Conservation (phyloP, 2,113 vertebrate genomes). For the Crotalus helleri region DNA sequence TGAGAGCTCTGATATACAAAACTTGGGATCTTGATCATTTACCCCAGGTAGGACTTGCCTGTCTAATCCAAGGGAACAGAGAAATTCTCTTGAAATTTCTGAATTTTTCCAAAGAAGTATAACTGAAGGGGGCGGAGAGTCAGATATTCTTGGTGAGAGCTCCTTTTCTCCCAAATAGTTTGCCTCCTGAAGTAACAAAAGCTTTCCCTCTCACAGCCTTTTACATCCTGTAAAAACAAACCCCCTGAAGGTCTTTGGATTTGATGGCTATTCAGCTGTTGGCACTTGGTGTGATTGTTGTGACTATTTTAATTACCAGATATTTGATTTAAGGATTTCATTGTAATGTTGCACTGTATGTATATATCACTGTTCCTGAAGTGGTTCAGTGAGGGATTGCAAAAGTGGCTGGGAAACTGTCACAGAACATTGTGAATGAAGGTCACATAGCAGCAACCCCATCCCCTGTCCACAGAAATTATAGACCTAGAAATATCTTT, state of each 20-base stretch:
- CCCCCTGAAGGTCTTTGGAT: neutral
- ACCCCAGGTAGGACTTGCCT: neutral
- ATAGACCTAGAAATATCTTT: neutral
- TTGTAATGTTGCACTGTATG: neutral
- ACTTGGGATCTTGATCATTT: neutral
- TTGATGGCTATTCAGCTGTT: neutral
- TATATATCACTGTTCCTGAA: neutral
- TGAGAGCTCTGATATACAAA: neutral
- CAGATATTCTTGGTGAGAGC: neutral
- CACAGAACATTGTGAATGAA: neutral
- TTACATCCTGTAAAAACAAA: neutral
- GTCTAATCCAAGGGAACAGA: neutral
- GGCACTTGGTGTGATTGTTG: neutral
- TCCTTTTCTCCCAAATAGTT: neutral
- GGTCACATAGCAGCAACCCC: neutral
- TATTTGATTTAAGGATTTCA: neutral
- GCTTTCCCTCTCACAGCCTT: neutral
- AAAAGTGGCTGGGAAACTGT: neutral
- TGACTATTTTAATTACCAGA: neutral
- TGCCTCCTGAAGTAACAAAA: neutral
- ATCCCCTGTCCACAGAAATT: neutral
- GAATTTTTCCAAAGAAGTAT: neutral
- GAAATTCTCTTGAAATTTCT: neutral
- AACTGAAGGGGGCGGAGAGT: neutral
- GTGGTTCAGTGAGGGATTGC: neutral